Evolutionary conservation across 1,140 invertebrate species (phyloP), one percentile per base, ranked within the genome.

Genomic region (Camponotus pennsylvanicus): DNA sequence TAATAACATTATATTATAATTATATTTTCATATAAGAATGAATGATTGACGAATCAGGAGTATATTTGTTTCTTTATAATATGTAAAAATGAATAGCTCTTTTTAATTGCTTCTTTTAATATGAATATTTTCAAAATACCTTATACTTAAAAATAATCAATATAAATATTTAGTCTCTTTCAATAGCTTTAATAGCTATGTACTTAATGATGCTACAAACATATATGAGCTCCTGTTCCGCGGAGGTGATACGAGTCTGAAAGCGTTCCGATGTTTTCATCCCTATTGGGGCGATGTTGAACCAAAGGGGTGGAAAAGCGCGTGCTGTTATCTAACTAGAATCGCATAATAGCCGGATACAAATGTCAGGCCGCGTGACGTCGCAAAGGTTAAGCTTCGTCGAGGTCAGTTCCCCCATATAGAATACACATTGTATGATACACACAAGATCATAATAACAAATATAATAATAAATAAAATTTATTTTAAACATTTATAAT

Each of bases 331-430:
- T 70, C 86, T 64, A 88, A 76, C 91, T 90, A 37, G 69, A 67
- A 70, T 49, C 52, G 67, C 83, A 94, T 95, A 89, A 85, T 91
- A 73, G 42, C 94, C 94, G 92, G 93, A 89, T 95, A 92, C 82
- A 64, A 90, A 91, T 93, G 91, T 93, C 91, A 92, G 92, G 89
- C 63, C 79, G 91, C 89, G 91, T 94, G 94, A 95, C 93, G 94
- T 94, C 89, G 91, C 86, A 93, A 94, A 94, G 93, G 92, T 94
- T 94, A 93, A 94, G 86, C 86, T 93, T 90, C 79, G 92, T 87
- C 67, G 86, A 88, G 91, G 90, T 92, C 88, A 92, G 91, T 92
- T 87, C 40, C 27, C 32, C 79, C 13, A 42, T 75, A 83, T 61
- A 73, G 69, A 21, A 73, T 8, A 32, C 45, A 32, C n/a, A 15